Percentiles rank a stretch among this genome's conserved stretches.
Conservation (phyloP, 2,888 invertebrate genomes). For the Acrobasis consociella region DNA sequence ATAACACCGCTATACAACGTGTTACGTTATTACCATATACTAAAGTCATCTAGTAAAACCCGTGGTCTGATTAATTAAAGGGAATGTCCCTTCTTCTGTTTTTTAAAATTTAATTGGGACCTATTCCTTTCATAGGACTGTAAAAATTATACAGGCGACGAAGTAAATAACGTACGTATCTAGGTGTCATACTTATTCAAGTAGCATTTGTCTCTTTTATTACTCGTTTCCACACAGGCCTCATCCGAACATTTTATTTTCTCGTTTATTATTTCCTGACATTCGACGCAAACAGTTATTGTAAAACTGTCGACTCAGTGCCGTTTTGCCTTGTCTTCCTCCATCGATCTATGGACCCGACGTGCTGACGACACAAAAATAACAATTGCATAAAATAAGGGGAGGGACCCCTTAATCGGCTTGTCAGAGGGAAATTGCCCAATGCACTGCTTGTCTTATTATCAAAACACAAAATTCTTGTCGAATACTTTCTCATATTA, state of each 20-base stretch:
- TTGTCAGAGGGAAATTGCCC: conserved; percentile 58
- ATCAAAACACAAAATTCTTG: conserved; percentile 48
- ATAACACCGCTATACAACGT: too few species aligned
- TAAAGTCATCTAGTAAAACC: too few species aligned
- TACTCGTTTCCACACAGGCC: not conserved
- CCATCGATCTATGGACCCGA: conserved; percentile 43
- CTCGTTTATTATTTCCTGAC: conserved; percentile 22
- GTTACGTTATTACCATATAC: too few species aligned
- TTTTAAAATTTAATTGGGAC: too few species aligned
- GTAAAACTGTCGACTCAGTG: conserved; percentile 27
- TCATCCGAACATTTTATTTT: conserved; percentile 1
- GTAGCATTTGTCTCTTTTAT: too few species aligned
- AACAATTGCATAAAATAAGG: conserved; percentile 66
- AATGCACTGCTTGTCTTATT: conserved; percentile 54
- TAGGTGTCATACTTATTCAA: too few species aligned
- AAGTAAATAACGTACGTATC: too few species aligned
- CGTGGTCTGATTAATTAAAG: too few species aligned
- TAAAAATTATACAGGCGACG: too few species aligned
- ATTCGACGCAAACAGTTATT: conserved; percentile 16
- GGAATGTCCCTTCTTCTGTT: too few species aligned
- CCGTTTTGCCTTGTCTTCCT: conserved; percentile 34
- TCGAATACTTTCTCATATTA: conserved; percentile 46
- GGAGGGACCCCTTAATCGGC: conserved; percentile 56
- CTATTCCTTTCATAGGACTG: too few species aligned
- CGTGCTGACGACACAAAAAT: conserved; percentile 62